Evolutionary conservation across 2,888 invertebrate species (phyloP), one percentile per base, ranked within the genome.

Genomic region (Gymnocheta viridis): DNA sequence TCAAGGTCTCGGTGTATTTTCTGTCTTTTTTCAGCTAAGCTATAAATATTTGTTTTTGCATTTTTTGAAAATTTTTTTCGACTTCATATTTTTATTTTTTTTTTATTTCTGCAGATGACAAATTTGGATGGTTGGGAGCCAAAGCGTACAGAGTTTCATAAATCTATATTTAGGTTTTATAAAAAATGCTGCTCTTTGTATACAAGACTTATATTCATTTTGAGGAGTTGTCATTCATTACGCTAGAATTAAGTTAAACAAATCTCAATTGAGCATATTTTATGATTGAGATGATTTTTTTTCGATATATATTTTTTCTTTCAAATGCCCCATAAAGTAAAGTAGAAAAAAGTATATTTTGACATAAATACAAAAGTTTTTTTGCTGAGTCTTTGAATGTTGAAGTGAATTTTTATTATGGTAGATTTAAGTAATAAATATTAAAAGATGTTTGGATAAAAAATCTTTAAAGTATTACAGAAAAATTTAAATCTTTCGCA

Each of bases 151-250:
- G n/a, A 29, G 6, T 29, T 24, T 22, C n/a, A 27, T 49, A 12
- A 19, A 32, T 58, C 12, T 56, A 17, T 54, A 24, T 70, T 54
- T 62, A 1, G 32, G 14, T 67, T 47, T 69, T 51, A 27, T 62
- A 17, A 22, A 47, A n/a, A 19, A 56, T n/a, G 35, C 19, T 51
- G 17, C 14, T 38, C 35, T 38, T 66, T 54, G 41, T 14, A 19
- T 24, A 51, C 19, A 76, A 35, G n/a, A 12, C 24, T 35, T 35
- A 24, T 19, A 67, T 32, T 62, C 35, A 10, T 69, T 67, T 64
- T 74, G 22, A 77, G 82, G 70, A 54, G 66, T 62, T 82, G 84
- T 77, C 67, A 84, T 84, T 84, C 84, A 84, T 77, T 78, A 82
- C 69, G 67, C 58, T 64, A 49, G 77, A 82, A 72, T 77, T 77